These are phyloP conservation scores for Parotocinclus haroldoi DNA, from an alignment of 2,797 vertebrate genomes.

Conservation along the genomic window DNA sequence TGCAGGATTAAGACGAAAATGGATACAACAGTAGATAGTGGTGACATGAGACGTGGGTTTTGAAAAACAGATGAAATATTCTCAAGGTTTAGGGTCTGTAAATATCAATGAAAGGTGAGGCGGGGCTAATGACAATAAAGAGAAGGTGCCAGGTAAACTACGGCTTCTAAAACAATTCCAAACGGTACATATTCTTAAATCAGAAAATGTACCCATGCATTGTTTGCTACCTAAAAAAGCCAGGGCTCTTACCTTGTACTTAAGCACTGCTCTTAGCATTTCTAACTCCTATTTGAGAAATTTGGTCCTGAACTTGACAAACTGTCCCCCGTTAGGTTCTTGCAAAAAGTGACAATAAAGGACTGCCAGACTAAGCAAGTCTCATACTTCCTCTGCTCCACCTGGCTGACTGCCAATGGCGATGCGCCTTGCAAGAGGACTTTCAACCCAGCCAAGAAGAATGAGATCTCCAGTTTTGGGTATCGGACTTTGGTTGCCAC, in stretches of 20 bases:
- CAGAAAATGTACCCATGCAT: too few relatives aligned
- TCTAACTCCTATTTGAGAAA: neutral
- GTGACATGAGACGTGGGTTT: too few relatives aligned
- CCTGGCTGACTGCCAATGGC: conserved; percentile 71
- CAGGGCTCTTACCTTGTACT: too few relatives aligned
- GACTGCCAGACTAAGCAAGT: conserved; percentile 70
- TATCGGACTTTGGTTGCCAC: conserved; percentile 39
- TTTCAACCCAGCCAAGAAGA: conserved; percentile 71
- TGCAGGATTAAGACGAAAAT: too few relatives aligned
- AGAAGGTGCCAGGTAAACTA: too few relatives aligned
- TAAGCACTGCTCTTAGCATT: too few relatives aligned
- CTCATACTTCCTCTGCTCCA: conserved; percentile 73
- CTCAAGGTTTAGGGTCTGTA: conserved; percentile 7
- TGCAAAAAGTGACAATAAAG: conserved; percentile 69
- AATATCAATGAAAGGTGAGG: too few relatives aligned
- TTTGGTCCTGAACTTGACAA: neutral
- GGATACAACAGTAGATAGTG: too few relatives aligned
- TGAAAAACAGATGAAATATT: neutral
- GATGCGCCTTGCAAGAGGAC: conserved; percentile 69
- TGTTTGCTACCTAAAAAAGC: too few relatives aligned
- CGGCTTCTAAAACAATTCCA: too few relatives aligned
- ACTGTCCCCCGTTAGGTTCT: conserved; percentile 63
- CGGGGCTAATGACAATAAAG: too few relatives aligned
- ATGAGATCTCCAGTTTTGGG: conserved; percentile 79
- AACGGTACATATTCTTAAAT: neutral